Evolutionary conservation across 1,140 invertebrate genomes (phyloP), one percentile per base, ranked within the genome.

Genomic region (Planococcus citri): DNA sequence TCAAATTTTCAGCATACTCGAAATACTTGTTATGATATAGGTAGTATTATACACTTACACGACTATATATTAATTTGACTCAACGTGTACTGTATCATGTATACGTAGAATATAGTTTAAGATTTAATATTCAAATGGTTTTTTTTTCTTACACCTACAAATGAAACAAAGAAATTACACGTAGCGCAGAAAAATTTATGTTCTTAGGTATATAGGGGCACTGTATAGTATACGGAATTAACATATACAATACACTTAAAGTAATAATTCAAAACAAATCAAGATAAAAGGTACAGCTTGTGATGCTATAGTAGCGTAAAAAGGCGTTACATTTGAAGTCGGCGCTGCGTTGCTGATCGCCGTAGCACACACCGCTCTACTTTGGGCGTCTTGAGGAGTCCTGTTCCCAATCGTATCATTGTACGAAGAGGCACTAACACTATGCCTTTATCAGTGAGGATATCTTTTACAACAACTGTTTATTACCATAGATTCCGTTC

Each of bases 181-280:
- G 41, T 4, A n/a, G n/a, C 41, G 41, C 41, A 20, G 41, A 51
- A 51, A 51, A 51, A 51, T 51, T 51, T 20, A 51, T 20, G 17
- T 51, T 51, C 29, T 33, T 6, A 33, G 29, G 29, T 33, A 51
- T n/a, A n/a, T 14, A 51, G 41, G n/a, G 41, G n/a, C 41, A 20
- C 6, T 20, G 17, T 51, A 51, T 51, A 17, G 17, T 51, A 51
- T 51, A 17, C 41, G 41, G 41, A 51, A 51, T 51, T 51, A 51
- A 51, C n/a, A 51, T 51, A 9, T 51, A 51, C 41, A 6, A 33
- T 33, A 33, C 41, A 51, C 17, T 51, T 20, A 20, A 51, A 51
- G 41, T n/a, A 51, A 51, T 51, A 51, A 51, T 51, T 51, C 41
- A 51, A 51, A 51, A 51, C 41, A 51, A 51, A 51, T 51, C 41